Evolutionary conservation across 2,113 vertebrate genomes (phyloP).

Genomic region (Rynchops niger): DNA sequence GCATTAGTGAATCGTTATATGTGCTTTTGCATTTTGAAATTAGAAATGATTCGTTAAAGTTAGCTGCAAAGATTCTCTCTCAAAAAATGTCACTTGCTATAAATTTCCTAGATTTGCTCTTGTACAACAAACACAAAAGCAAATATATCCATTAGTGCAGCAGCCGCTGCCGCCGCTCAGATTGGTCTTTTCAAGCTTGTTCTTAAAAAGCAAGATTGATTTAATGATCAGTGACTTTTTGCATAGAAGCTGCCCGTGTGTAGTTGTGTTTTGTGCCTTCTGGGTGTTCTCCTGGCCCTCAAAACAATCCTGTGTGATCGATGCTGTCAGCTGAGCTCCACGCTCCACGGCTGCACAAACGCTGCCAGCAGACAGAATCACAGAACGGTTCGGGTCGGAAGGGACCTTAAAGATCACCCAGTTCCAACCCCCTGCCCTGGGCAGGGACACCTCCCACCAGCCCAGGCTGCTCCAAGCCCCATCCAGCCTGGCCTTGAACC

Average conservation of each 20-base stretch:
- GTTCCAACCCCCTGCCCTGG: too few species aligned
- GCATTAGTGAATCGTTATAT: not conserved
- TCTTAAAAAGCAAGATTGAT: not conserved
- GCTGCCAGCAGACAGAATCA: not conserved
- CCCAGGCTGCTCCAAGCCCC: too few species aligned
- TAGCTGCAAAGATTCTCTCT: not conserved
- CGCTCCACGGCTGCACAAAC: not conserved
- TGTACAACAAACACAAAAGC: not conserved
- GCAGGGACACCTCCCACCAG: too few species aligned
- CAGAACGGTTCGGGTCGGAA: too few species aligned
- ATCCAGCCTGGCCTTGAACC: too few species aligned
- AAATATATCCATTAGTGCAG: not conserved
- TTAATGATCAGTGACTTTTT: not conserved
- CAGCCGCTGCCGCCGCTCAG: not conserved
- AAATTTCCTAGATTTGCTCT: not conserved
- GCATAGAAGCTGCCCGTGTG: not conserved
- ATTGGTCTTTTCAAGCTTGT: not conserved
- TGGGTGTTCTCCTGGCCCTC: not conserved
- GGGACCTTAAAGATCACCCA: too few species aligned
- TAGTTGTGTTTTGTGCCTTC: not conserved
- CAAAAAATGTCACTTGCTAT: not conserved
- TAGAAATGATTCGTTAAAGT: not conserved
- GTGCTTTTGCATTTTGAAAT: not conserved
- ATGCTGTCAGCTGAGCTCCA: not conserved
- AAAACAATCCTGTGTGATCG: fast-evolving